These are phyloP conservation scores for Calyptomena viridis DNA, from an alignment of 2,113 vertebrate species.

Conservation along the genomic window DNA sequence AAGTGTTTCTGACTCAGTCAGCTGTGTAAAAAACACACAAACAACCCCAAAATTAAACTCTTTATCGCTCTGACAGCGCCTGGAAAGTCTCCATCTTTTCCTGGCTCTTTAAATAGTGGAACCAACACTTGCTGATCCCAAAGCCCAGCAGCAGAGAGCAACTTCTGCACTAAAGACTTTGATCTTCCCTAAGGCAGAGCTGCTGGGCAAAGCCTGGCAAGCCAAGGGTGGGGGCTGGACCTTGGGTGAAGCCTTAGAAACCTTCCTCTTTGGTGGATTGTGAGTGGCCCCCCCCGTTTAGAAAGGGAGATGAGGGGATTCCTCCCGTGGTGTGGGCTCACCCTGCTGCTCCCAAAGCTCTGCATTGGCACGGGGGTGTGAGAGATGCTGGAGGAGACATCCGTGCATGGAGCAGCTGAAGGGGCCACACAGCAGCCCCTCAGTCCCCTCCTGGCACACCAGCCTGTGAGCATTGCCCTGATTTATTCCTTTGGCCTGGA, in stretches of 20 bases:
- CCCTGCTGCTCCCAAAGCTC: neutral
- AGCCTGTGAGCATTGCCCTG: neutral
- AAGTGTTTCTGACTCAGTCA: neutral
- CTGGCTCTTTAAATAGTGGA: neutral
- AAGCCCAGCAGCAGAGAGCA: neutral
- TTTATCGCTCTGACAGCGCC: neutral
- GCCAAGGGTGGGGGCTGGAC: neutral
- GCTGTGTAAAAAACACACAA: neutral
- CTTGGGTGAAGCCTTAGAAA: neutral
- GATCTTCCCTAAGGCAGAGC: neutral
- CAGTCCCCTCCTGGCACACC: neutral
- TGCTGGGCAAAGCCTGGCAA: neutral
- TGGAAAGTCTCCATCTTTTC: neutral
- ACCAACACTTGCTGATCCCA: neutral
- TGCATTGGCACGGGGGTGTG: fast-evolving
- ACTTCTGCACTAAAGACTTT: neutral
- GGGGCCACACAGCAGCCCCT: neutral
- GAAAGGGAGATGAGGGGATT: fast-evolving
- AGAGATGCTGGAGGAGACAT: neutral
- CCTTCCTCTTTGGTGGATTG: neutral
- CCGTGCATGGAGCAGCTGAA: neutral
- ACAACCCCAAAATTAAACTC: neutral
- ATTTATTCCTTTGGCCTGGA: fast-evolving
- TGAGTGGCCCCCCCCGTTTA: fast-evolving
- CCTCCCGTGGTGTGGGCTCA: neutral